Conservation (phyloP, 2,113 vertebrate genomes). For the Spheniscus mendiculus region DNA sequence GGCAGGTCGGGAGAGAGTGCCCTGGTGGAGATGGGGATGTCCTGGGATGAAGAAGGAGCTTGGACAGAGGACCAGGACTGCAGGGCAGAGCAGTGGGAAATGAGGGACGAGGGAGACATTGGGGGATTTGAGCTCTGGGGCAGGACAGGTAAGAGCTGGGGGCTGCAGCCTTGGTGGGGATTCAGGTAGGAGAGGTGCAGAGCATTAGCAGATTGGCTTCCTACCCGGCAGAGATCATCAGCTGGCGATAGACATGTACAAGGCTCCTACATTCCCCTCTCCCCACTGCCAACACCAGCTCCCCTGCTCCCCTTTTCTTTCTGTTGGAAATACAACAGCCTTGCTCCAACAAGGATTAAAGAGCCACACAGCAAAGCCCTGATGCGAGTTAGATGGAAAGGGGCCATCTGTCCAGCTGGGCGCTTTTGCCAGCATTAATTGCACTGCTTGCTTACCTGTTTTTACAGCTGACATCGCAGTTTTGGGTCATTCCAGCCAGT, state of each 20-base stretch:
- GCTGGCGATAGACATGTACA: neutral
- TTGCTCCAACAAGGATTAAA: neutral
- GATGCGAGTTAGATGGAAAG: neutral
- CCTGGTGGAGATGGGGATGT: neutral
- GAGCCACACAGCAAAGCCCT: neutral
- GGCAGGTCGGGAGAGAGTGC: neutral
- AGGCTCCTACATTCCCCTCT: neutral
- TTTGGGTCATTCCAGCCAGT: neutral
- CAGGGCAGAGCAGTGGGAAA: neutral
- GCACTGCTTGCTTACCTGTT: neutral
- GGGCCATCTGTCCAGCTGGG: neutral
- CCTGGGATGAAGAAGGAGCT: neutral
- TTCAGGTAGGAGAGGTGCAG: neutral
- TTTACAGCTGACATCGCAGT: neutral
- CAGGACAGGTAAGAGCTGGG: neutral
- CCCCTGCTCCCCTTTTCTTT: neutral
- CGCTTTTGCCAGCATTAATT: neutral
- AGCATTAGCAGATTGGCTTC: neutral
- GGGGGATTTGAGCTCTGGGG: neutral
- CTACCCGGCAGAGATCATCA: neutral
- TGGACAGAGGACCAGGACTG: neutral
- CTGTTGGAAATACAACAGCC: neutral
- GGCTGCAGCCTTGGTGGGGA: neutral
- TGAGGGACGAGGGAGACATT: fast-evolving
- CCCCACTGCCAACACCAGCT: neutral